Conservation (phyloP, 2,797 vertebrate genomes). For the Lycodopsis pacificus region DNA sequence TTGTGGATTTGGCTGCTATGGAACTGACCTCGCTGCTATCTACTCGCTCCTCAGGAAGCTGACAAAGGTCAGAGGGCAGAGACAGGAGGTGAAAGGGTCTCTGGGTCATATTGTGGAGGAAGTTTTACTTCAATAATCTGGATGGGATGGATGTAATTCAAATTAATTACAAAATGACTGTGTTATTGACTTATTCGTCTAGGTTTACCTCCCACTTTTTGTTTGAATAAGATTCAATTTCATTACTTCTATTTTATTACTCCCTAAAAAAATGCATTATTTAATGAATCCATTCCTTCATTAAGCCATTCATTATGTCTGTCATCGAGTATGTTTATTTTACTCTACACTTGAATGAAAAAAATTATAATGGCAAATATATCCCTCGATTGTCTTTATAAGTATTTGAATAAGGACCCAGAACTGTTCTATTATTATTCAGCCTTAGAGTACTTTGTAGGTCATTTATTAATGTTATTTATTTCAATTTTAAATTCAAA, state of each 20-base stretch:
- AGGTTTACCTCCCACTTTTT: not conserved
- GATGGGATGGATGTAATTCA: not conserved
- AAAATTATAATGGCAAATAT: not conserved
- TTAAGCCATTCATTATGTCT: not conserved
- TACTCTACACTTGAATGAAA: not conserved
- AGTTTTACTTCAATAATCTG: not conserved
- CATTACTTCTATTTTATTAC: not conserved
- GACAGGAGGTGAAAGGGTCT: slow-evolving; percentile 8
- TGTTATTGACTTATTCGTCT: not conserved
- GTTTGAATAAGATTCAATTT: not conserved
- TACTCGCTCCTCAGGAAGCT: not conserved
- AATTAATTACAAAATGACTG: too few species aligned
- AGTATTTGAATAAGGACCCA: not conserved
- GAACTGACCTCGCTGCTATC: slow-evolving; percentile 15
- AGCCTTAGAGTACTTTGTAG: too few species aligned
- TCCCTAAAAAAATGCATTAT: too few species aligned
- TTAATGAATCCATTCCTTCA: not conserved
- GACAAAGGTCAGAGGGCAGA: slow-evolving; percentile 36
- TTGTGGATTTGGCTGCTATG: slow-evolving; percentile 26
- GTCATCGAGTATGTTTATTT: not conserved
- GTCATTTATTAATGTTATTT: not conserved
- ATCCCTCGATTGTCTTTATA: not conserved
- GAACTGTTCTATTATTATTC: not conserved
- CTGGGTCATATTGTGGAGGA: slow-evolving; percentile 6
- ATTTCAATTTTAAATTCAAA: not conserved